These are phyloP conservation scores for Morone saxatilis DNA, from an alignment of 2,113 vertebrate species.

Conservation along the genomic window DNA sequence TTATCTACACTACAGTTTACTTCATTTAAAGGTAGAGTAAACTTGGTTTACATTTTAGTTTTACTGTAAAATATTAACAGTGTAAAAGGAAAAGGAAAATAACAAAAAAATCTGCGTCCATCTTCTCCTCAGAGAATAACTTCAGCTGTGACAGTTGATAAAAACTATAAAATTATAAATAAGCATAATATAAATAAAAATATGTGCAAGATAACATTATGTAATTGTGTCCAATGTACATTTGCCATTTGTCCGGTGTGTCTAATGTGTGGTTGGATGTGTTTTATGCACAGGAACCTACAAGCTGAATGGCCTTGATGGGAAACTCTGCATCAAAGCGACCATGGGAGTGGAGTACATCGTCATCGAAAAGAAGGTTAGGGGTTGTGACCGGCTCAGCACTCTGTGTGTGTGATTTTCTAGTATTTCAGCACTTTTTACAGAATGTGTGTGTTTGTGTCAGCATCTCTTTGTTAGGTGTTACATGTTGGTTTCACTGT, in stretches of 20 bases:
- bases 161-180: no score
- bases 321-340: constrained; percentile 85
- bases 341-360: constrained; percentile 85
- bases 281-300: constrained; percentile 81
- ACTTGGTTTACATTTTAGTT: neutral
- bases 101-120: no score
- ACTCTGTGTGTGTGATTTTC: neutral
- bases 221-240: neutral
- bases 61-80: neutral
- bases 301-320: constrained; percentile 49
- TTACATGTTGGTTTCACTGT: constrained; percentile 24
- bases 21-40: neutral
- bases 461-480: constrained; percentile 24
- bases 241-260: neutral
- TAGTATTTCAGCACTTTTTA: constrained; percentile 2
- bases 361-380: constrained; percentile 73
- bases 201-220: neutral
- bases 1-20: neutral
- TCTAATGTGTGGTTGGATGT: neutral
- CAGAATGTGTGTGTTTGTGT: constrained; percentile 29
- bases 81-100: neutral
- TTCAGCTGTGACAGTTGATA: no score
- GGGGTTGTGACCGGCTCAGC: constrained; percentile 38
- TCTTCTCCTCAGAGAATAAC: no score
- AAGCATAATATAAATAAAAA: neutral